phyloP scores from a whole-genome alignment of 2,888 invertebrate genomes.

The Drosophila seclusa region DNA sequence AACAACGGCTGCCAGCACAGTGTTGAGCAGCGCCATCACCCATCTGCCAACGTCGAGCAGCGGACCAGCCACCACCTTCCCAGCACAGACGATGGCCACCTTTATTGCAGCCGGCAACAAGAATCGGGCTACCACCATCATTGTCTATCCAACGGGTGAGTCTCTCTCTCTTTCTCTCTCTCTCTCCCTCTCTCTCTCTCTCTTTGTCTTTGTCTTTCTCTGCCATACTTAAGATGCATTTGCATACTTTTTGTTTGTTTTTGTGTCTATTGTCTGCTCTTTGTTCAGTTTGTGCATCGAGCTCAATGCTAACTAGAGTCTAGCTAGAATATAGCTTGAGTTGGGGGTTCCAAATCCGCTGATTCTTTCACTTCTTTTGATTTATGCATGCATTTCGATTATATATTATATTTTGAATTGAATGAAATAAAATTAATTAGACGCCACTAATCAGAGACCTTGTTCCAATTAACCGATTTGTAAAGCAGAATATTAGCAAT shows the following conservation, averaged over 20 bases:
- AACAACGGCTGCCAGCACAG: slow-evolving; percentile 68
- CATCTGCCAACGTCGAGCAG: slow-evolving; percentile 41
- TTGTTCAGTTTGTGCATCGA: not conserved
- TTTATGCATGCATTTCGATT: not conserved
- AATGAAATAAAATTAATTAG: not conserved
- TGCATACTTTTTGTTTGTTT: not conserved
- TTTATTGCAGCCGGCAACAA: slow-evolving; percentile 85
- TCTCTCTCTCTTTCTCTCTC: not conserved
- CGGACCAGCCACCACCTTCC: slow-evolving; percentile 68
- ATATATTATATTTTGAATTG: not conserved
- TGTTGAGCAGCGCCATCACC: slow-evolving; percentile 54
- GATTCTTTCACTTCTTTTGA: not conserved
- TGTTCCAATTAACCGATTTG: not conserved
- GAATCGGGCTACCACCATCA: slow-evolving; percentile 90
- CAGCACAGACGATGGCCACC: slow-evolving; percentile 83
- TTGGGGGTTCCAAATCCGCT: not conserved
- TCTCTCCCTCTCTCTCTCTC: too few relatives aligned
- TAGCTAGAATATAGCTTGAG: not conserved
- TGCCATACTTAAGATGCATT: not conserved
- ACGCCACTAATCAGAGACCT: not conserved
- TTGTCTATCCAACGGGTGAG: slow-evolving; percentile 90
- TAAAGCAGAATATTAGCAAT: not conserved
- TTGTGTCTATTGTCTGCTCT: not conserved
- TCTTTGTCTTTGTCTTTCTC: not conserved
- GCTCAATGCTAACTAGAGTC: not conserved